phyloP scores from a whole-genome alignment of 1,140 invertebrate species.

The silkworm (Bombyx mori) region ASM3026992v2 NC_085129.1:1420001-1420500 shows the following conservation, averaged over 20 bases:
- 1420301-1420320: constrained; percentile 50
- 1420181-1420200: constrained; percentile 56
- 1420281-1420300: constrained; percentile 50
- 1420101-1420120: constrained; percentile 22
- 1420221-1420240: constrained; percentile 52
- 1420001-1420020: constrained; percentile 55
- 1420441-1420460: too few relatives aligned
- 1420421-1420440: too few relatives aligned
- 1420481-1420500: too few relatives aligned
- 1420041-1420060: constrained; percentile 22
- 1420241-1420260: constrained; percentile 57
- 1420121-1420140: constrained; percentile 31
- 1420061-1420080: constrained; percentile 20
- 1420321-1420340: constrained; percentile 41
- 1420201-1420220: constrained; percentile 50
- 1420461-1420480: too few relatives aligned
- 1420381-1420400: too few relatives aligned
- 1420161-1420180: constrained; percentile 38
- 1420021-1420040: constrained; percentile 40
- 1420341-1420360: constrained; percentile 46
- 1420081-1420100: constrained; percentile 19
- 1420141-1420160: constrained; percentile 37
- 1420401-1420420: too few relatives aligned
- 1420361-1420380: constrained; percentile 9
- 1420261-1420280: constrained; percentile 58